Base-by-base conservation (phyloP, 2,113 vertebrate species). In the Machaerirhynchus nigripectus region DNA sequence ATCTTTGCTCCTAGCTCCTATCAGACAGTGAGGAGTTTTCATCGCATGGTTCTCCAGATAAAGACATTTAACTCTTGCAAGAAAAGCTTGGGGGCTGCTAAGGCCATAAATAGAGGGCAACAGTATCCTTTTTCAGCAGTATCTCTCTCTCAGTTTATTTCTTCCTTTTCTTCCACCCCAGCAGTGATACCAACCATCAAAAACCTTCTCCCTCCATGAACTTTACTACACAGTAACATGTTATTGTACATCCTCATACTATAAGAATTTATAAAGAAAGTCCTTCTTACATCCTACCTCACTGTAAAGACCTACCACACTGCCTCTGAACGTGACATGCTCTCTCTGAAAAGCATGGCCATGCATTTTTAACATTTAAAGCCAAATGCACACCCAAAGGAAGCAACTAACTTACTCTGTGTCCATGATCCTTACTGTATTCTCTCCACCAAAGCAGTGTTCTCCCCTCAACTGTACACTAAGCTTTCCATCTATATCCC, bases 291-390 rank as follows among this genome's bases (percentile, higher is more conserved):
- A 57, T 35, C 31, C 57, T 59, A 35, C 31, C 39, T 76, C 31
- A 9, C 30, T 37, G 18, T 31, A 31, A 87, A 82, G 61, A 67
- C 30, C 61, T 61, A 67, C n/a, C 27, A 46, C 28, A 5, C 49
- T 65, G 39, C 27, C 40, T 68, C 37, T 35, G 35, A 64, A 55
- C 18, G 21, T 0, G 7, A 23, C 0, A 2, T 1, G 1, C 47
- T 46, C n/a, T 19, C 33, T 57, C 87, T 50, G 2, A 5, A 57
- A 83, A 68, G 26, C 35, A 55, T 49, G 13, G 12, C 28, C 46
- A 47, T 16, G 39, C 15, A 23, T 50, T 60, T 85, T 61, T 39
- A 82, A 59, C 33, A 15, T 63, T 81, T 87, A 49, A 69, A 82
- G 57, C 52, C 27, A 60, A 80, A 91, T 3, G 11, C 31, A 53